phyloP scores from a whole-genome alignment of 2,888 invertebrate genomes.

The Geophilus truncorum region DNA sequence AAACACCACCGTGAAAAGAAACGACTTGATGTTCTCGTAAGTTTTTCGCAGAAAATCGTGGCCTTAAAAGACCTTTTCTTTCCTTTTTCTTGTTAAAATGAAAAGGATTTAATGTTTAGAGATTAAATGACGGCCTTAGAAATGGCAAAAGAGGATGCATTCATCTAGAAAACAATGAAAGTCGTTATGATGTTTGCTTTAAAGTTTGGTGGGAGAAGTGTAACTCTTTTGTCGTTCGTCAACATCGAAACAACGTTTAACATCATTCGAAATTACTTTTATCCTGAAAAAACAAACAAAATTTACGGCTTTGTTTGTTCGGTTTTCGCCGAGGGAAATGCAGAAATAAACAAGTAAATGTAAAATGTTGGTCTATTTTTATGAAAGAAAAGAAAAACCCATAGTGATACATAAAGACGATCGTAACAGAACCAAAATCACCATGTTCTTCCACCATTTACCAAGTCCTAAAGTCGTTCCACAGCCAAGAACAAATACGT shows the following conservation, averaged over 20 bases:
- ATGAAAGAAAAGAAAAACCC: not conserved
- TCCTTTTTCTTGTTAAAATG: not conserved
- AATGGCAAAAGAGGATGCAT: no score
- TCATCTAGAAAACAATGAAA: no score
- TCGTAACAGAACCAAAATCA: conserved; percentile 25
- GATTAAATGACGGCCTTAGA: no score
- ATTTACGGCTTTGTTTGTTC: no score
- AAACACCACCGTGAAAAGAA: not conserved
- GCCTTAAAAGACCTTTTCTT: not conserved
- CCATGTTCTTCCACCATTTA: conserved; percentile 17
- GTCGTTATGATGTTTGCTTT: no score
- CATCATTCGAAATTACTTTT: no score
- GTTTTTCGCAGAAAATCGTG: not conserved
- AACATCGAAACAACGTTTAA: no score
- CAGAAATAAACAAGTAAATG: not conserved
- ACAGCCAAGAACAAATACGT: conserved; percentile 22
- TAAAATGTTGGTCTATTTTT: not conserved
- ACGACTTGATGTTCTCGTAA: not conserved
- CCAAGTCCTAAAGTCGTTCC: conserved; percentile 6
- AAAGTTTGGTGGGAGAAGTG: no score
- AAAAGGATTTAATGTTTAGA: not conserved
- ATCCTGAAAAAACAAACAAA: no score
- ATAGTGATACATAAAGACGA: not conserved
- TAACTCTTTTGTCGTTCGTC: no score
- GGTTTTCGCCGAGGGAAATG: no score